Conservation (phyloP, 2,113 vertebrate genomes). For the Rutilus rutilus region DNA sequence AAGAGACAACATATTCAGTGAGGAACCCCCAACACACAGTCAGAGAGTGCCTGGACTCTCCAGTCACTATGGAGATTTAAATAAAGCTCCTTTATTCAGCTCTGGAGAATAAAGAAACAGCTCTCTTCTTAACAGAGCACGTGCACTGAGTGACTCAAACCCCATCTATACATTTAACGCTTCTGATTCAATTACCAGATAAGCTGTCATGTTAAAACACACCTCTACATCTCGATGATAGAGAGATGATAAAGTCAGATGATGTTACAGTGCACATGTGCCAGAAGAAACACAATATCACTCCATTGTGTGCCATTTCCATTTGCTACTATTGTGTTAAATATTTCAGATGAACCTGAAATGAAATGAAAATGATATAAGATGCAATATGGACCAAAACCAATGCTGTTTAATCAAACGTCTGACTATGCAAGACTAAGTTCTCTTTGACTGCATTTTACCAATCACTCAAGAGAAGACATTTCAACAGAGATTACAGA, state of each 20-base stretch:
- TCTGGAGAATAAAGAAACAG: not conserved
- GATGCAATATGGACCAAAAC: not conserved
- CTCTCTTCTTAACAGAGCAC: slow-evolving; percentile 16
- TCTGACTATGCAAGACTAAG: not conserved
- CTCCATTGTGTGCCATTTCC: not conserved
- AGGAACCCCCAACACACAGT: not conserved
- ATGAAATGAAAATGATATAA: not conserved
- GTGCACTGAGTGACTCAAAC: not conserved
- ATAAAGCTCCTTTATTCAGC: slow-evolving; percentile 39
- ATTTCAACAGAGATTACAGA: slow-evolving; percentile 2
- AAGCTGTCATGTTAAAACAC: not conserved
- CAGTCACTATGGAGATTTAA: slow-evolving; percentile 35
- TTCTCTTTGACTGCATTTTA: not conserved
- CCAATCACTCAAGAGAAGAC: not conserved
- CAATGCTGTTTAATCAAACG: not conserved
- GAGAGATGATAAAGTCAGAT: not conserved
- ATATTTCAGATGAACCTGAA: not conserved
- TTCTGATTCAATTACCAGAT: not conserved
- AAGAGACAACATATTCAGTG: not conserved
- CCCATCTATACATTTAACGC: not conserved
- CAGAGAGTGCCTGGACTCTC: not conserved
- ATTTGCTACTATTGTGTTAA: not conserved
- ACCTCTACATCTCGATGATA: not conserved
- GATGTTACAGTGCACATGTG: not conserved
- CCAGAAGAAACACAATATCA: not conserved